Conservation (phyloP, 1,140 invertebrate species). For the Halyomorpha halys region DNA sequence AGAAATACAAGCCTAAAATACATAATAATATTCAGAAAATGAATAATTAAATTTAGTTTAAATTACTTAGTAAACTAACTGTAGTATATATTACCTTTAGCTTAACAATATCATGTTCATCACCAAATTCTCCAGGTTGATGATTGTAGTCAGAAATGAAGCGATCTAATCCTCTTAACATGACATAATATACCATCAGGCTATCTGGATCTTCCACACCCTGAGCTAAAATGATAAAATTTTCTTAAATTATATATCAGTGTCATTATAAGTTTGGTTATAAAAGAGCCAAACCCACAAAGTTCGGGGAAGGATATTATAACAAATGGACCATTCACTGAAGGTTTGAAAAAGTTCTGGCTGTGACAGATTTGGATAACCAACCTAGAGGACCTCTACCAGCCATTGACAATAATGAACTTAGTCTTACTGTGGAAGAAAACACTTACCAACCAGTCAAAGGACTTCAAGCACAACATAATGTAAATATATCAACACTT, state of each 20-base stretch:
- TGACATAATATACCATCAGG: slow-evolving; percentile 81
- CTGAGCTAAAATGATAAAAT: slow-evolving; percentile 39
- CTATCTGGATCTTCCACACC: slow-evolving; percentile 67
- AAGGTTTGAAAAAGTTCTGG: no score
- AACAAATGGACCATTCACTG: no score
- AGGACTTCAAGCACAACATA: no score
- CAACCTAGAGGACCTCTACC: no score
- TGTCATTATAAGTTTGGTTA: no score
- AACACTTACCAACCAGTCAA: no score
- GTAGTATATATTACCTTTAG: slow-evolving; percentile 52
- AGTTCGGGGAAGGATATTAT: no score
- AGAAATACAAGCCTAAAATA: slow-evolving; percentile 50
- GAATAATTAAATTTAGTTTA: slow-evolving; percentile 6
- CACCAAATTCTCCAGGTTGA: slow-evolving; percentile 80
- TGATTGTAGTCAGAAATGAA: slow-evolving; percentile 81
- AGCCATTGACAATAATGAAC: no score
- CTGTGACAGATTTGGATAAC: no score
- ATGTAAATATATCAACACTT: no score
- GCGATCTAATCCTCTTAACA: slow-evolving; percentile 79
- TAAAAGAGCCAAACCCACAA: no score
- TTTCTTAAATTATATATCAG: not conserved
- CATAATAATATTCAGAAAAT: not conserved
- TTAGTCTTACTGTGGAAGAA: no score
- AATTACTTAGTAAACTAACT: not conserved
- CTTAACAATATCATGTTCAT: slow-evolving; percentile 79